Percentiles rank a stretch among this genome's conserved stretches.
Conservation (phyloP, 2,888 invertebrate species). For the Tetrapedia diversipes region DNA sequence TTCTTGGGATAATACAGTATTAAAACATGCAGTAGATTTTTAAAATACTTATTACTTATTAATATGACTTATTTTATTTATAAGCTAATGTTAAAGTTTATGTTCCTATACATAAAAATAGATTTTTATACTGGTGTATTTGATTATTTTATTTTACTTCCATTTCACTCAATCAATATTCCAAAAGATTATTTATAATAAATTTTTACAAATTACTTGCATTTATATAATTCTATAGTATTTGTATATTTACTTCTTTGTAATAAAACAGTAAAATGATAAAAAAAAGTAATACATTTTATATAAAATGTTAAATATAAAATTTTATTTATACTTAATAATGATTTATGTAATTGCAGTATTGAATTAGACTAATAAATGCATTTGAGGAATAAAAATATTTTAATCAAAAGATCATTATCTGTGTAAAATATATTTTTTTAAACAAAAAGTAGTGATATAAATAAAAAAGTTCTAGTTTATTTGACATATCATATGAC, state of each 20-base stretch:
- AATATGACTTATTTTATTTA: constrained; percentile 16
- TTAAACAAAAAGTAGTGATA: constrained; percentile 19
- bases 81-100: constrained; percentile 12
- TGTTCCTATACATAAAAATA: constrained; percentile 27
- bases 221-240: constrained; percentile 24
- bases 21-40: constrained; percentile 50
- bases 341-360: neutral
- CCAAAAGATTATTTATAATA: neutral
- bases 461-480: constrained; percentile 38
- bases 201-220: constrained; percentile 12
- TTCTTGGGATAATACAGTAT: constrained; percentile 85
- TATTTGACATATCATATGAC: constrained; percentile 39
- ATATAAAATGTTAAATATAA: constrained; percentile 1
- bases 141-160: constrained; percentile 17
- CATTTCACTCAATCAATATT: constrained; percentile 9
- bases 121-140: constrained; percentile 19
- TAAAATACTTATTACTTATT: constrained; percentile 17
- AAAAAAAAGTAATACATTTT: constrained; percentile 12
- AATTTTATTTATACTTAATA: neutral
- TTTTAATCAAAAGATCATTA: neutral
- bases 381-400: constrained; percentile 5
- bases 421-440: constrained; percentile 21
- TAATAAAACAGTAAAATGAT: neutral
- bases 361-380: neutral
- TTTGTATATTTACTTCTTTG: neutral